These are phyloP conservation scores for Nannoperca australis DNA, from an alignment of 2,797 vertebrate genomes.

Conservation along the genomic window DNA sequence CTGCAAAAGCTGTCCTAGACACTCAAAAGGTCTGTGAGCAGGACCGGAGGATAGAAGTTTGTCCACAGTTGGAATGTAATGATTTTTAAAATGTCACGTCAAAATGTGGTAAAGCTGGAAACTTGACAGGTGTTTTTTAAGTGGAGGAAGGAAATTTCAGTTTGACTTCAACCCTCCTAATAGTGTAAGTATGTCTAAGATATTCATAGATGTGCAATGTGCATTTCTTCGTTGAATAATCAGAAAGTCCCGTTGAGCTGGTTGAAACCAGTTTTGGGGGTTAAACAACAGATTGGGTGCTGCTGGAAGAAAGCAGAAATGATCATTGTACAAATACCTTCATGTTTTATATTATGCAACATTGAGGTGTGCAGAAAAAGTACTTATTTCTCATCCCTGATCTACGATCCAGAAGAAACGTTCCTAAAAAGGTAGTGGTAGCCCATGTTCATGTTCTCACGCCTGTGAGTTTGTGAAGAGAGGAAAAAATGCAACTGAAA, in stretches of 20 bases:
- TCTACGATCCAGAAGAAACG: neutral
- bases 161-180: slow-evolving; percentile 9
- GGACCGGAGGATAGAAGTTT: slow-evolving; percentile 11
- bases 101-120: neutral
- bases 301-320: slow-evolving; percentile 53
- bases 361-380: neutral
- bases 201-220: slow-evolving; percentile 1
- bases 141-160: neutral
- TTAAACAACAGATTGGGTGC: slow-evolving; percentile 69
- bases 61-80: slow-evolving; percentile 25
- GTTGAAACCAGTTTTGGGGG: slow-evolving; percentile 67
- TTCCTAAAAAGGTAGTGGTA: slow-evolving; percentile 6
- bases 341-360: neutral
- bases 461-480: slow-evolving; percentile 11
- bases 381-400: slow-evolving; percentile 3
- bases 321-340: slow-evolving; percentile 50
- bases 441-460: slow-evolving; percentile 36
- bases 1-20: slow-evolving; percentile 54
- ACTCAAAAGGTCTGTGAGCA: slow-evolving; percentile 23
- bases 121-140: neutral
- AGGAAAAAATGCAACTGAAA: slow-evolving; percentile 13
- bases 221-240: slow-evolving; percentile 8
- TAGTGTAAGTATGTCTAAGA: slow-evolving; percentile 4
- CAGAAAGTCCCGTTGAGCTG: slow-evolving; percentile 67
- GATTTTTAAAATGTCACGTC: slow-evolving; percentile 15